phyloP scores from a whole-genome alignment of 1,140 invertebrate genomes.

The Mercenaria mercenaria region DNA sequence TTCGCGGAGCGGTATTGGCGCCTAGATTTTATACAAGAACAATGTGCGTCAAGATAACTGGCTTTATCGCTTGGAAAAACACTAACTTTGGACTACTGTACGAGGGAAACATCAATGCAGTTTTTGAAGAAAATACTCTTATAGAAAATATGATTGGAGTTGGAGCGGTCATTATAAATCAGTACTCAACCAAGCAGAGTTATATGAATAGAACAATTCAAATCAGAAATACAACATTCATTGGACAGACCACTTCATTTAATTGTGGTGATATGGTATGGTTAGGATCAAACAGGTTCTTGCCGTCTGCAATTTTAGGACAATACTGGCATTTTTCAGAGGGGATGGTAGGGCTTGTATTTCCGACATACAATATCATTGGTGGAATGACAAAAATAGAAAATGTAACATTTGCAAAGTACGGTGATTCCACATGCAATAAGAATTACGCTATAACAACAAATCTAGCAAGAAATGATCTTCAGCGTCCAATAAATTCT shows the following conservation, averaged over 20 bases:
- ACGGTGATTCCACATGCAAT: slow-evolving; percentile 46
- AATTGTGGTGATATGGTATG: not conserved
- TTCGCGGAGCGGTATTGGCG: not conserved
- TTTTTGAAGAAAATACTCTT: slow-evolving; percentile 56
- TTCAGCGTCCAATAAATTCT: slow-evolving; percentile 75
- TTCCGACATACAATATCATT: slow-evolving; percentile 38
- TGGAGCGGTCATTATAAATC: slow-evolving; percentile 72
- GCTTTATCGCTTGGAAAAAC: slow-evolving; percentile 76
- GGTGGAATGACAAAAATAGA: slow-evolving; percentile 7
- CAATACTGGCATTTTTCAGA: not conserved
- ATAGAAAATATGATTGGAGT: slow-evolving; percentile 76
- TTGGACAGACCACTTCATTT: slow-evolving; percentile 39
- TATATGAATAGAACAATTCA: slow-evolving; percentile 22
- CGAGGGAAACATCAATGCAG: slow-evolving; percentile 56
- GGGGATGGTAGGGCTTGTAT: slow-evolving; percentile 47
- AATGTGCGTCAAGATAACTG: slow-evolving; percentile 63
- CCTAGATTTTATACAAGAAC: not conserved
- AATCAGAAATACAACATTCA: slow-evolving; percentile 28
- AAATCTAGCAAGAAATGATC: slow-evolving; percentile 77
- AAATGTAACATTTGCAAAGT: slow-evolving; percentile 50
- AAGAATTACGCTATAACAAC: slow-evolving; percentile 74
- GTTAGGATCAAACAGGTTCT: not conserved
- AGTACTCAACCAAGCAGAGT: slow-evolving; percentile 61
- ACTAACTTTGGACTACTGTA: slow-evolving; percentile 79
- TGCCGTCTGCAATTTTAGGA: not conserved